These are phyloP conservation scores for Arctia plantaginis DNA, from an alignment of 2,888 invertebrate species.

Conservation along the genomic window DNA sequence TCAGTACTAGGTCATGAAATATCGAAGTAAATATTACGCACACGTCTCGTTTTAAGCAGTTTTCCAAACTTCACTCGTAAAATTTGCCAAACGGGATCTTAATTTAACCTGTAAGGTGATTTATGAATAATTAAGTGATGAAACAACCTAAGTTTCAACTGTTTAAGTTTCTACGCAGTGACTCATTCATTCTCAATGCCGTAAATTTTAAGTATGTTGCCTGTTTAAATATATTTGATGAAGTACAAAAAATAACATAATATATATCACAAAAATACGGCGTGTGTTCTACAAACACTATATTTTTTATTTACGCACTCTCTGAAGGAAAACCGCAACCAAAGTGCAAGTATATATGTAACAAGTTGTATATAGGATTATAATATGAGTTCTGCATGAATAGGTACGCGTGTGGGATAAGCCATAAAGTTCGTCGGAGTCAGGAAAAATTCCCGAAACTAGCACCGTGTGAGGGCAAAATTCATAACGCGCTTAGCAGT, in stretches of 20 bases:
- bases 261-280: not conserved
- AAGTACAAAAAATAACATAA: conserved; percentile 21
- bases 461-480: conserved; percentile 73
- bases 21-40: conserved; percentile 55
- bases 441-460: conserved; percentile 82
- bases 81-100: conserved; percentile 65
- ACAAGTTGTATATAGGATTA: conserved; percentile 53
- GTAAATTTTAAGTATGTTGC: conserved; percentile 39
- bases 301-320: conserved; percentile 32
- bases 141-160: conserved; percentile 57
- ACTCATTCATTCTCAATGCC: conserved; percentile 45
- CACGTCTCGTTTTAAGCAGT: conserved; percentile 54
- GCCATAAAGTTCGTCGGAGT: conserved; percentile 76
- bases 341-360: conserved; percentile 38
- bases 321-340: conserved; percentile 39
- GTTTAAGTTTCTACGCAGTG: conserved; percentile 55
- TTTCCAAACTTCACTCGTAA: conserved; percentile 65
- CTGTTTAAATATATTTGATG: conserved; percentile 25
- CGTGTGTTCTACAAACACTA: not conserved
- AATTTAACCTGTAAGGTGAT: conserved; percentile 66
- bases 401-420: conserved; percentile 71
- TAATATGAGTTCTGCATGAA: conserved; percentile 65
- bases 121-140: conserved; percentile 69
- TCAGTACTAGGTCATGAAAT: conserved; percentile 56
- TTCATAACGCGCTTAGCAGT: conserved; percentile 86